Percentiles rank a stretch among this genome's conserved stretches.
phyloP scores from a whole-genome alignment of 2,888 invertebrate species.

The Conops quadrifasciatus region DNA sequence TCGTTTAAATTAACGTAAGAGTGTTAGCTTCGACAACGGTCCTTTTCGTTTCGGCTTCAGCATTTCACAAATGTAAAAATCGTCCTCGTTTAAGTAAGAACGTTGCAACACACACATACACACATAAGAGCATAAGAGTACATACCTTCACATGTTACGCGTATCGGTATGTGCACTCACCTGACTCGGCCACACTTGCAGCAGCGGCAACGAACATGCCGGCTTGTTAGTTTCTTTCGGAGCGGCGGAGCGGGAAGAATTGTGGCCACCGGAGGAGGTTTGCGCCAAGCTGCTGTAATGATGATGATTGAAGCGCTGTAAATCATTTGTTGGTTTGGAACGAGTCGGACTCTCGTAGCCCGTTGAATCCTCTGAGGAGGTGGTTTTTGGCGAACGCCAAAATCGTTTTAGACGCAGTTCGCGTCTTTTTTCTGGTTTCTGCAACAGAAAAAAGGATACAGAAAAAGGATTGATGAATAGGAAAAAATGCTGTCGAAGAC shows the following conservation, averaged over 20 bases:
- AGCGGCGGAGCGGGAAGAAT: conserved; percentile 38
- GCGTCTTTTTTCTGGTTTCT: conserved; percentile 67
- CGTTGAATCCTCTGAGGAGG: conserved; percentile 65
- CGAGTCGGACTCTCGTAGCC: conserved; percentile 68
- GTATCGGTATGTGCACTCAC: conserved; percentile 48
- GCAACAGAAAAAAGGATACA: conserved; percentile 33
- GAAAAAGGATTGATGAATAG: background rate
- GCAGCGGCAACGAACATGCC: conserved; percentile 69
- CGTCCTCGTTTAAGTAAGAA: too few relatives aligned
- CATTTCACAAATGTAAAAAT: too few relatives aligned
- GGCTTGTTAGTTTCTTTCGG: conserved; percentile 59
- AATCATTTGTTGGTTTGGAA: conserved; percentile 59
- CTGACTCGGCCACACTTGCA: conserved; percentile 77
- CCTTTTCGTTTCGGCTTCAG: too few relatives aligned
- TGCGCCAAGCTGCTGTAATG: conserved; percentile 58
- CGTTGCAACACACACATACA: too few relatives aligned
- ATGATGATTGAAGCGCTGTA: conserved; percentile 61
- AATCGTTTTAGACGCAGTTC: conserved; percentile 66
- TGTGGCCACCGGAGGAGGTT: conserved; percentile 49
- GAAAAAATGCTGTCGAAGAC: background rate
- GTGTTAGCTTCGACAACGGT: too few relatives aligned
- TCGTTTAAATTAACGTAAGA: too few relatives aligned
- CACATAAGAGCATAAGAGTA: too few relatives aligned
- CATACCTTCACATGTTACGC: background rate
- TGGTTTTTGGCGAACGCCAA: conserved; percentile 66